Conservation (phyloP, 2,797 vertebrate species). For the Delichon dasypus region DNA sequence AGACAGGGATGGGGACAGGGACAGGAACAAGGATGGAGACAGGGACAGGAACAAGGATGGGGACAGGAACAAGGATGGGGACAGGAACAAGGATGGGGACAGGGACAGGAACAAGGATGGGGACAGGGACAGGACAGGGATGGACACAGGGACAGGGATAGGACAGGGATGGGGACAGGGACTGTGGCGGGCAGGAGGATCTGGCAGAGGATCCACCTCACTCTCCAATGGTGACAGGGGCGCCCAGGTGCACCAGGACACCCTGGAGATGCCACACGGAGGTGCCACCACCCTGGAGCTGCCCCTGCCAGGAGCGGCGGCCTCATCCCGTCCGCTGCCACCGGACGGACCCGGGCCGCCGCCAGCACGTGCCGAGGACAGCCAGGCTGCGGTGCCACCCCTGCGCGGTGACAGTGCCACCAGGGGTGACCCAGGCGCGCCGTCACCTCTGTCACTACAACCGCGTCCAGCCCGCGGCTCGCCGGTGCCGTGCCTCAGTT, state of each 20-base stretch:
- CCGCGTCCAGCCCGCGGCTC: background rate
- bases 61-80: no score
- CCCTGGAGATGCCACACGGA: background rate
- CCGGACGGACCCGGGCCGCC: background rate
- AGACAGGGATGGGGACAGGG: background rate
- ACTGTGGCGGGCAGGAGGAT: background rate
- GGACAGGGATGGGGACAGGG: background rate
- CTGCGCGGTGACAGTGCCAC: fast-evolving
- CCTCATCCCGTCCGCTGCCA: background rate
- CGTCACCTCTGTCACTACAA: fast-evolving
- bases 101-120: background rate
- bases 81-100: background rate
- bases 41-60: no score
- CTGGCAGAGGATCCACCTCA: background rate
- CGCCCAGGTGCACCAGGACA: background rate
- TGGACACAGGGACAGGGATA: background rate
- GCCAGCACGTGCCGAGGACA: background rate
- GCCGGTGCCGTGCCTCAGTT: background rate
- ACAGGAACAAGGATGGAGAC: no score
- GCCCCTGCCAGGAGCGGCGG: background rate
- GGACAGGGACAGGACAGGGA: no score
- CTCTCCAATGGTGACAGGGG: background rate
- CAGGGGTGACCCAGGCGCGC: background rate
- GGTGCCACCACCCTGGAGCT: background rate
- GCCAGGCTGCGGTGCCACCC: fast-evolving